These are phyloP conservation scores for Dynastes grantii DNA, from an alignment of 2,888 invertebrate genomes.

Conservation along the genomic window DNA sequence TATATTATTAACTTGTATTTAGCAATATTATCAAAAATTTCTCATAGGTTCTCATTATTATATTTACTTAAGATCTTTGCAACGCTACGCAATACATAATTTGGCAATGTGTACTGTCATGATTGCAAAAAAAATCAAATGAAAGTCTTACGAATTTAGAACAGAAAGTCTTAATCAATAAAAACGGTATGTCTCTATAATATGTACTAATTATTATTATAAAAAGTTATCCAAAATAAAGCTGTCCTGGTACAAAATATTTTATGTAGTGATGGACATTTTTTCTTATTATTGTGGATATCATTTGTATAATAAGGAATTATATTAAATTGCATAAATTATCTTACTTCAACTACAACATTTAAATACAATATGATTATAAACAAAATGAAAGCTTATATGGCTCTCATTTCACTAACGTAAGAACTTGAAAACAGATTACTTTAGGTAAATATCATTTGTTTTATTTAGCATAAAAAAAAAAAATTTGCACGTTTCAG, in stretches of 20 bases:
- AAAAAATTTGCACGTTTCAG: too few species aligned
- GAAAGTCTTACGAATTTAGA: conserved; percentile 7
- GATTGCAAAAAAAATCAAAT: background rate
- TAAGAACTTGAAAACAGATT: too few species aligned
- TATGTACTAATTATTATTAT: conserved; percentile 1
- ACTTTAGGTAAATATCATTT: too few species aligned
- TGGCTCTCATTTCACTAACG: background rate
- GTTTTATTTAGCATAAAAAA: too few species aligned
- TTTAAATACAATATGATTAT: conserved; percentile 7
- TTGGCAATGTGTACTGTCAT: conserved; percentile 42
- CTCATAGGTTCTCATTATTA: conserved; percentile 41
- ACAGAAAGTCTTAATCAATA: conserved; percentile 8
- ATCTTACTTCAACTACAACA: conserved; percentile 14
- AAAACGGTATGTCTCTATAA: conserved; percentile 1
- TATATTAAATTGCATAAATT: conserved; percentile 10
- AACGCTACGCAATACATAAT: conserved; percentile 42
- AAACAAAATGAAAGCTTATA: background rate
- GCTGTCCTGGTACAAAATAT: background rate
- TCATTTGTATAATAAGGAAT: background rate
- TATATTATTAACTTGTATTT: conserved; percentile 46
- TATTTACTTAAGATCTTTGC: conserved; percentile 32
- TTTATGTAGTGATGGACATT: background rate
- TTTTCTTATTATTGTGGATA: background rate
- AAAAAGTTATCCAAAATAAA: conserved; percentile 5
- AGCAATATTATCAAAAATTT: conserved; percentile 48